Percentiles rank a stretch among this genome's conserved stretches.
phyloP scores from a whole-genome alignment of 2,888 invertebrate genomes.

The Xylota sylvarum region DNA sequence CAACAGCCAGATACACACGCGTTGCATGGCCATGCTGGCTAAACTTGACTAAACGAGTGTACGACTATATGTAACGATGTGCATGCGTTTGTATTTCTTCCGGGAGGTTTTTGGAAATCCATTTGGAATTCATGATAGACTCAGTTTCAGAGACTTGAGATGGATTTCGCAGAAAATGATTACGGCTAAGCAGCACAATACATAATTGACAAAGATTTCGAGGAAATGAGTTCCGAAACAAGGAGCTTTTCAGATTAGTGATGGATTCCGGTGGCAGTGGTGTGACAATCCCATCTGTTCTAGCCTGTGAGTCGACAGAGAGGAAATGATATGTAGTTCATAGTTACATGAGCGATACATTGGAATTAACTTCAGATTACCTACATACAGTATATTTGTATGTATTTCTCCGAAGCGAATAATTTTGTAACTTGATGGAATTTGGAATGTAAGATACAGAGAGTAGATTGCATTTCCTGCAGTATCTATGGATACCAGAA shows the following conservation, averaged over 20 bases:
- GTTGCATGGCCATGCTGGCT: not conserved
- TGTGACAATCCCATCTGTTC: not conserved
- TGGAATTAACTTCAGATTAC: too few relatives aligned
- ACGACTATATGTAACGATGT: not conserved
- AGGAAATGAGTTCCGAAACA: not conserved
- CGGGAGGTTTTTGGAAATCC: not conserved
- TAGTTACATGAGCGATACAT: too few relatives aligned
- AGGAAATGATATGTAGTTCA: too few relatives aligned
- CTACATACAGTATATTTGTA: too few relatives aligned
- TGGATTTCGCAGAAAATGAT: conserved; percentile 3
- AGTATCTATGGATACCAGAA: too few relatives aligned
- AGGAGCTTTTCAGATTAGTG: conserved; percentile 6
- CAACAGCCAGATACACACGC: not conserved
- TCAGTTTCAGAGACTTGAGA: not conserved
- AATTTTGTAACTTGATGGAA: too few relatives aligned
- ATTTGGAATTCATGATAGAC: conserved; percentile 1
- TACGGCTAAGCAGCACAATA: not conserved
- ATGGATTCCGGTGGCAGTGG: not conserved
- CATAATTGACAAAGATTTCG: not conserved
- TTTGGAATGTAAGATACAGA: too few relatives aligned
- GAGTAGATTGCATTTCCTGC: too few relatives aligned
- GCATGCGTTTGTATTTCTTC: not conserved
- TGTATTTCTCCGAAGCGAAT: too few relatives aligned
- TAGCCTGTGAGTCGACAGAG: too few relatives aligned
- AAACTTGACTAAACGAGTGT: not conserved